Evolutionary conservation across 2,888 invertebrate genomes (phyloP).

Genomic region (Spilarctia lutea): DNA sequence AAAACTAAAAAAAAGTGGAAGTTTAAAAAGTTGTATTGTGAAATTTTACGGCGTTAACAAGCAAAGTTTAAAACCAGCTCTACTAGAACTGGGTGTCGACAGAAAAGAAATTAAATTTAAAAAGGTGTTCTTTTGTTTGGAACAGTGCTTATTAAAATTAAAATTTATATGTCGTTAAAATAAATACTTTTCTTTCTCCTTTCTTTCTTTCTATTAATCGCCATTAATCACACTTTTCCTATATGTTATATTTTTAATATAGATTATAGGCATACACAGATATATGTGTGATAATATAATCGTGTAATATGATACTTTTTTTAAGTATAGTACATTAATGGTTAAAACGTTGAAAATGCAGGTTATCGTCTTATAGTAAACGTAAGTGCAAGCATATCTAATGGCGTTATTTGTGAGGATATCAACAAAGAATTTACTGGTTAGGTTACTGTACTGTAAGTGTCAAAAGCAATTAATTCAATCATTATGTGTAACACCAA

Average conservation of each 20-base stretch:
- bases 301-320: too few relatives aligned
- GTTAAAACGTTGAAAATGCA: neutral
- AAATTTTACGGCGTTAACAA: slow-evolving; percentile 31
- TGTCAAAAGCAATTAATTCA: too few relatives aligned
- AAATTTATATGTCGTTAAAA: too few relatives aligned
- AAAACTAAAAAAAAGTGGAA: neutral
- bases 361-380: neutral
- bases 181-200: too few relatives aligned
- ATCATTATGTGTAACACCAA: neutral
- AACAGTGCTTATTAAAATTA: slow-evolving; percentile 44
- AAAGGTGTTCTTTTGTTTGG: slow-evolving; percentile 51
- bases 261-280: too few relatives aligned
- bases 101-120: slow-evolving; percentile 34
- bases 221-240: slow-evolving; percentile 41
- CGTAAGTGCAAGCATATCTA: neutral
- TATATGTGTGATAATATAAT: too few relatives aligned
- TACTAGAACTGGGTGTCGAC: slow-evolving; percentile 21
- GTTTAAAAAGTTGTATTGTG: slow-evolving; percentile 12
- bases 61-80: slow-evolving; percentile 43
- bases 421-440: too few relatives aligned
- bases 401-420: too few relatives aligned
- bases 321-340: neutral
- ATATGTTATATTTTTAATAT: too few relatives aligned
- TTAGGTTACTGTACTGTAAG: too few relatives aligned
- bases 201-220: too few relatives aligned